These are phyloP conservation scores for Campylorhamphus procurvoides DNA, from an alignment of 2,113 vertebrate genomes.

Conservation along the genomic window DNA sequence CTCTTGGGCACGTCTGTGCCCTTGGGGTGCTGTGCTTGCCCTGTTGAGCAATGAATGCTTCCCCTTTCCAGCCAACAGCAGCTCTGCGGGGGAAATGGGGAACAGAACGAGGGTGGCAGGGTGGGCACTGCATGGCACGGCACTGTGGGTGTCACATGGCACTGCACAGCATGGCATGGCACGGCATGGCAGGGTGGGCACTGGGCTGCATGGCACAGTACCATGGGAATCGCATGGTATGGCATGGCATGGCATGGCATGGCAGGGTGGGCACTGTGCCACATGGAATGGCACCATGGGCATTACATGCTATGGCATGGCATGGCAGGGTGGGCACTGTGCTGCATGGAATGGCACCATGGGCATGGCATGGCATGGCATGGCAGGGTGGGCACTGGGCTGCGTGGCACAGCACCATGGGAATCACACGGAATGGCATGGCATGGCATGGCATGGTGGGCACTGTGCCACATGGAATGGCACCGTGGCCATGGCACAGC, in stretches of 20 bases:
- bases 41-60: not conserved
- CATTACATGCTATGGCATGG: too few relatives aligned
- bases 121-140: not conserved
- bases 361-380: too few relatives aligned
- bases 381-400: not conserved
- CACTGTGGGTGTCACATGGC: not conserved
- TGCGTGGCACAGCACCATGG: too few relatives aligned
- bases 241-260: not conserved
- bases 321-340: too few relatives aligned
- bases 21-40: not conserved
- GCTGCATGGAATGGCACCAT: too few relatives aligned
- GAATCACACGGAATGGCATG: not conserved
- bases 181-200: not conserved
- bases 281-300: not conserved
- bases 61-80: not conserved
- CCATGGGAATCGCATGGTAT: too few relatives aligned
- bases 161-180: not conserved
- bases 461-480: too few relatives aligned
- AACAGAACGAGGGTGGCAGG: not conserved
- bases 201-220: not conserved
- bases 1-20: accelerated
- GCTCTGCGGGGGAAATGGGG: not conserved
- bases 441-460: too few relatives aligned
- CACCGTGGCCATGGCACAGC: too few relatives aligned
- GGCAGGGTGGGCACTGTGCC: not conserved